Evolutionary conservation across 2,797 vertebrate genomes (phyloP).

Genomic region (Muraenolepis orangiensis): DNA sequence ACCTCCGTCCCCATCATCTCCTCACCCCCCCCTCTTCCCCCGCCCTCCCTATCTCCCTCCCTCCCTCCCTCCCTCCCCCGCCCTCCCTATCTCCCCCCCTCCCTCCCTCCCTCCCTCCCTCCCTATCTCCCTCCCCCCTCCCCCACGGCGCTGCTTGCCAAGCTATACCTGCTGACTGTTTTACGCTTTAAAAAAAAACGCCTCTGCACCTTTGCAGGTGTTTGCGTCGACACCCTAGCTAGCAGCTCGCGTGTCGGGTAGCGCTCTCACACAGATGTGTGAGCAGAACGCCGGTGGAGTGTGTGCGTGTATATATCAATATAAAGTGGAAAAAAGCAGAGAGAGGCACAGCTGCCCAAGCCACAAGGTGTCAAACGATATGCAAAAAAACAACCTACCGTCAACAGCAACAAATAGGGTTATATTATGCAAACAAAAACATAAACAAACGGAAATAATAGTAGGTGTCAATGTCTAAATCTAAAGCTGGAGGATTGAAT

Average conservation of each 20-base stretch:
- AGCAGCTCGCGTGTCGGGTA: conserved; percentile 42
- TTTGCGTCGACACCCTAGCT: conserved; percentile 20
- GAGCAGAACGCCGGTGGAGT: not conserved
- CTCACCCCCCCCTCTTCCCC: not conserved
- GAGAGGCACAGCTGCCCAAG: not conserved
- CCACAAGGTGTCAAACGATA: not conserved
- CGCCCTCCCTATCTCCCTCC: conserved; percentile 43
- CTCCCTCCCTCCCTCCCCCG: conserved; percentile 36
- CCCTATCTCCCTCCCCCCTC: not conserved
- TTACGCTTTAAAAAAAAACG: conserved; percentile 37
- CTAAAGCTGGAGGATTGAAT: no score
- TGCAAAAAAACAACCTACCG: not conserved
- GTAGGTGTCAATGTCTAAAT: no score
- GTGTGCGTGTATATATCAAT: not conserved
- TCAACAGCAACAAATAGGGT: not conserved
- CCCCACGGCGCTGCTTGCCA: conserved; percentile 16
- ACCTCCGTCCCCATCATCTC: conserved; percentile 51
- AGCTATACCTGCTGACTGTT: conserved; percentile 38
- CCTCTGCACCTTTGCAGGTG: conserved; percentile 48
- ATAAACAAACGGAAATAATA: not conserved
- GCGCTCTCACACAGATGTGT: conserved; percentile 56
- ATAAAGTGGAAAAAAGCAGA: not conserved
- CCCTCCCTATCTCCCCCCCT: conserved; percentile 25
- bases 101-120: conserved; percentile 48
- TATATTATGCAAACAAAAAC: not conserved